Base-by-base conservation (phyloP, 2,888 invertebrate genomes). In the Anorthoa munda region DNA sequence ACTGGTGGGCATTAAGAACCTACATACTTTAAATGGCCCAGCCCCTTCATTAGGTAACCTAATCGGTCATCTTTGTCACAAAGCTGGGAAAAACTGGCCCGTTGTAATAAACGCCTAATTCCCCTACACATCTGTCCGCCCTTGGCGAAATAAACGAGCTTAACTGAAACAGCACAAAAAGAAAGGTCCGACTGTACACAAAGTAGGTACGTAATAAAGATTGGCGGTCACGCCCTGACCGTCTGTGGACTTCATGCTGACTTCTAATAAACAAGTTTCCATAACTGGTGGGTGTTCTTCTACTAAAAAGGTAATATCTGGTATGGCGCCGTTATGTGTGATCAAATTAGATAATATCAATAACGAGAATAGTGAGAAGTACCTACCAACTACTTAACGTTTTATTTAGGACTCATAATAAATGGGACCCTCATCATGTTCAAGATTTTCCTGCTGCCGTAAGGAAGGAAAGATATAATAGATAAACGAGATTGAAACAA, bases 161-260 rank as follows among this genome's bases (percentile, higher is more conserved):
- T 80, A 83, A 87, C 86, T 86, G 86, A 82, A 87, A 84, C 77
- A 84, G 78, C 66, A 81, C 85, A 89, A 89, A 89, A 86, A 86
- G 84, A 87, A 87, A 84, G 79, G 72, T 83, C 46, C 66, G 70
- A 79, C 82, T 68, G 69, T 72, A 84, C 80, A 86, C 87, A 82
- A 86, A 88, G 84, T 88, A 39, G 39, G 39, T 7, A 9, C 39
- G 39, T 39, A 90, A 92, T 90, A 87, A 89, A 89, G 82, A 88
- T 86, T 87, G 87, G 80, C 86, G 81, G 86, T 76, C 83, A 83
- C 82, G 85, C 66, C 77, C 81, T 75, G 63, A 55, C 77, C 70
- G 72, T 61, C 68, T 77, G 81, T 71, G 59, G 77, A 79, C 72
- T 80, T 77, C 68, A 80, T 70, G 58, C 69, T 66, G 61, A 71